Conservation (phyloP, 2,888 invertebrate species). For the Papilio protenor region DNA sequence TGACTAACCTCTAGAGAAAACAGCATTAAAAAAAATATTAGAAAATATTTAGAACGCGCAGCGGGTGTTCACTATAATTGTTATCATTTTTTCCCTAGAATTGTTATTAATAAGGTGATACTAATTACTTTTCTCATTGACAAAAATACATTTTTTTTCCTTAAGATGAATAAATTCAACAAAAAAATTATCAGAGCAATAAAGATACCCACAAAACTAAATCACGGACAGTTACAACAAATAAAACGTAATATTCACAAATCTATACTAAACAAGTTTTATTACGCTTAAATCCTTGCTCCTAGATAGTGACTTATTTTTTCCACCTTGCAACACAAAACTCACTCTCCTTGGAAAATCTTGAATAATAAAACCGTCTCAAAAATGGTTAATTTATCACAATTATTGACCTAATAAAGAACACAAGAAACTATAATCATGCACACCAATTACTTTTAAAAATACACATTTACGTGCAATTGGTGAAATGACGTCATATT, state of each 20-base stretch:
- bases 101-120: too few species aligned
- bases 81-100: too few species aligned
- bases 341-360: constrained; percentile 32
- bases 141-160: too few species aligned
- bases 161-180: too few species aligned
- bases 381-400: constrained; percentile 23
- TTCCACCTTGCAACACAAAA: constrained; percentile 27
- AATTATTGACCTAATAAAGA: constrained; percentile 9
- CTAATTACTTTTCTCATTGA: too few species aligned
- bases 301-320: constrained; percentile 4
- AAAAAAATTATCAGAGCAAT: background rate
- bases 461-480: background rate
- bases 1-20: too few species aligned
- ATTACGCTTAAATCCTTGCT: constrained; percentile 7
- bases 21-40: too few species aligned
- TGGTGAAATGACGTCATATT: constrained; percentile 25
- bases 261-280: constrained; percentile 4
- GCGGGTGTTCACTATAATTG: too few species aligned
- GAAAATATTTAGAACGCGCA: too few species aligned
- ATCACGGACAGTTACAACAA: background rate
- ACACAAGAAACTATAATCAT: background rate
- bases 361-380: constrained; percentile 23
- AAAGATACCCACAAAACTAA: background rate
- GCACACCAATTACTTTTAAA: constrained; percentile 1
- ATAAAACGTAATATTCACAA: background rate